Evolutionary conservation across 2,797 vertebrate species (phyloP).

Genomic region (Coreius guichenoti): DNA sequence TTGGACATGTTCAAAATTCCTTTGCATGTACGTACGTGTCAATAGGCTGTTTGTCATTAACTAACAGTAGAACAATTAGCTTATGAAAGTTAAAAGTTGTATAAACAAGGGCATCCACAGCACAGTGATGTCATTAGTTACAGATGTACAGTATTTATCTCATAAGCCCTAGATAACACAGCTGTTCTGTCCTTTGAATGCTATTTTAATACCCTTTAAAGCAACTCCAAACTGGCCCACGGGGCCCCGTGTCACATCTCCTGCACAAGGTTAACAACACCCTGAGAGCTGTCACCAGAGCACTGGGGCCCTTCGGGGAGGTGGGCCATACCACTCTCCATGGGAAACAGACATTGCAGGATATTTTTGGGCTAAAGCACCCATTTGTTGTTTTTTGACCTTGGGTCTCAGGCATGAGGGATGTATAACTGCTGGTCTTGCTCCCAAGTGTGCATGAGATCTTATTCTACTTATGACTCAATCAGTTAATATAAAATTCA

Average conservation of each 20-base stretch:
- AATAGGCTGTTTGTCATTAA: conserved; percentile 22
- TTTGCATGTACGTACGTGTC: neutral
- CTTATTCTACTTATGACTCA: conserved; percentile 21
- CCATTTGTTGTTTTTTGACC: conserved; percentile 51
- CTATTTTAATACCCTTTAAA: conserved; percentile 62
- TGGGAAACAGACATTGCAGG: conserved; percentile 45
- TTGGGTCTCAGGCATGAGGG: conserved; percentile 15
- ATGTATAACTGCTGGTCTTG: conserved; percentile 10
- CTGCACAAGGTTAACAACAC: conserved; percentile 63
- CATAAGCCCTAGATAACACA: conserved; percentile 38
- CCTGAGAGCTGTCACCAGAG: conserved; percentile 55
- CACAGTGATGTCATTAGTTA: conserved; percentile 67
- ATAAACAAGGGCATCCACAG: conserved; percentile 46
- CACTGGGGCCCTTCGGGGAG: conserved; percentile 44
- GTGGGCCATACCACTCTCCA: conserved; percentile 33
- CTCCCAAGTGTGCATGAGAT: neutral
- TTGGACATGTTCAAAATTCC: neutral
- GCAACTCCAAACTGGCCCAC: conserved; percentile 44
- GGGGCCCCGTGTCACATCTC: conserved; percentile 41
- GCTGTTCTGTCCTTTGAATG: conserved; percentile 59
- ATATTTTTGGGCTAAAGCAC: conserved; percentile 33
- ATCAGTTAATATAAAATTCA: neutral
- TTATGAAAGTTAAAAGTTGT: conserved; percentile 37
- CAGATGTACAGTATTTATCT: conserved; percentile 49
- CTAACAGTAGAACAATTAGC: conserved; percentile 55